Evolutionary conservation across 1,140 invertebrate species (phyloP).

Genomic region (Steinernema feltiae): DNA sequence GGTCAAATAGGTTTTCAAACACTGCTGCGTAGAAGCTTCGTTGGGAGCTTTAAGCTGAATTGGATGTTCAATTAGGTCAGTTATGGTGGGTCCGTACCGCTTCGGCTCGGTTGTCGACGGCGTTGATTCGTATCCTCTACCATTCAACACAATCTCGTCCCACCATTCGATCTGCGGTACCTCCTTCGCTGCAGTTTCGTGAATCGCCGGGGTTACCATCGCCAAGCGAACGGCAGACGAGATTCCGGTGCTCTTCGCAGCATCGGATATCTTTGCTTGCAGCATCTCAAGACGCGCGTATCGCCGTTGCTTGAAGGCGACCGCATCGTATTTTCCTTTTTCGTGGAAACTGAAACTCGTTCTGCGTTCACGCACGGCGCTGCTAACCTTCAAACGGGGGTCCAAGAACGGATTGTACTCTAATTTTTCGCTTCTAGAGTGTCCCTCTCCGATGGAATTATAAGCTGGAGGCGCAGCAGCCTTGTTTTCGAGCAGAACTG

Average conservation of each 20-base stretch:
- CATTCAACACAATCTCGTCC: conserved; percentile 82
- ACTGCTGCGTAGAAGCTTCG: conserved; percentile 27
- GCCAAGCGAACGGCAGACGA: conserved; percentile 92
- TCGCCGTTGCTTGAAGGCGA: conserved; percentile 80
- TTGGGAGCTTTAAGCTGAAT: conserved; percentile 80
- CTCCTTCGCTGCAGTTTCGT: conserved; percentile 62
- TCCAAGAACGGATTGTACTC: conserved; percentile 30
- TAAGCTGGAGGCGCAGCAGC: conserved; percentile 5
- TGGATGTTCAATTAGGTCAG: conserved; percentile 92
- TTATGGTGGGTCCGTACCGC: conserved; percentile 64
- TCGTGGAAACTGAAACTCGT: conserved; percentile 78
- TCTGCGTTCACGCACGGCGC: conserved; percentile 35
- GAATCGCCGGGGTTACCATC: conserved; percentile 73
- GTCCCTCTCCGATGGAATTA: conserved; percentile 11
- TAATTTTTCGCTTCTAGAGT: conserved; percentile 20
- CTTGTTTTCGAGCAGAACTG: background rate
- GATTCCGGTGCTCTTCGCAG: conserved; percentile 94
- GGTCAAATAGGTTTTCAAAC: conserved; percentile 82
- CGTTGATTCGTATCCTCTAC: conserved; percentile 61
- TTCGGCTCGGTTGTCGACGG: conserved; percentile 28
- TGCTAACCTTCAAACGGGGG: conserved; percentile 40
- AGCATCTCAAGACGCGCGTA: conserved; percentile 65
- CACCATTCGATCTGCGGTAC: conserved; percentile 97
- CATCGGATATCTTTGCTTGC: conserved; percentile 84
- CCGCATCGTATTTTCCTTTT: conserved; percentile 78